These are phyloP conservation scores for Catagonus wagneri DNA, from an alignment of 2,113 vertebrate species.

Conservation along the genomic window DNA sequence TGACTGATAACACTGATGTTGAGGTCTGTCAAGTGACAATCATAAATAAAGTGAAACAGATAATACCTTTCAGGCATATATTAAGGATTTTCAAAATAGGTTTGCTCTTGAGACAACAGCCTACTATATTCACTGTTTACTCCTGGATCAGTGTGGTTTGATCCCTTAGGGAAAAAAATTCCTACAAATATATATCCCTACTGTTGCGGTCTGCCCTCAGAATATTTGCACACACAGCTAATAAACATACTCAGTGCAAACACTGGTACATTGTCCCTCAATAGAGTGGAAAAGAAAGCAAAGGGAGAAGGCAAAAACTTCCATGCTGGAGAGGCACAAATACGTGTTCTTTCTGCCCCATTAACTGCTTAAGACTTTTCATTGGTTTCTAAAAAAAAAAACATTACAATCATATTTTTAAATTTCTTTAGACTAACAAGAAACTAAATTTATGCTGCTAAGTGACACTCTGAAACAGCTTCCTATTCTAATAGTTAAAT, in stretches of 20 bases:
- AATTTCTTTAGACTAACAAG: constrained; percentile 7
- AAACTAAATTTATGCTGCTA: not conserved
- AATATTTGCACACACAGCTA: not conserved
- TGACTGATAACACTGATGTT: not conserved
- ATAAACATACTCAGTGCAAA: not conserved
- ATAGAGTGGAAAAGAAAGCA: not conserved
- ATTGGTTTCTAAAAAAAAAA: not conserved
- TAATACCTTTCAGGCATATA: not conserved
- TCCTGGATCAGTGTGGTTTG: not conserved
- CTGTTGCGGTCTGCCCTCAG: not conserved
- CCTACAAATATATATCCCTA: not conserved
- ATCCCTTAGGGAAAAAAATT: not conserved
- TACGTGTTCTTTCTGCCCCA: not conserved
- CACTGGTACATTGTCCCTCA: not conserved
- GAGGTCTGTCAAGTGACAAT: not conserved
- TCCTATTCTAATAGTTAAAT: not conserved
- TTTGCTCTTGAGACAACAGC: not conserved
- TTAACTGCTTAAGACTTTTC: not conserved
- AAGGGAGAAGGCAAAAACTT: not conserved
- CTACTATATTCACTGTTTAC: not conserved
- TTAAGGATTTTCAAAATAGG: not conserved
- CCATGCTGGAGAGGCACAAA: not conserved
- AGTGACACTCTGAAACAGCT: not conserved
- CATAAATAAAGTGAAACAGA: not conserved
- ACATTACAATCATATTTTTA: not conserved